Evolutionary conservation across 2,797 vertebrate species (phyloP).

Genomic region (Capromys pilorides): DNA sequence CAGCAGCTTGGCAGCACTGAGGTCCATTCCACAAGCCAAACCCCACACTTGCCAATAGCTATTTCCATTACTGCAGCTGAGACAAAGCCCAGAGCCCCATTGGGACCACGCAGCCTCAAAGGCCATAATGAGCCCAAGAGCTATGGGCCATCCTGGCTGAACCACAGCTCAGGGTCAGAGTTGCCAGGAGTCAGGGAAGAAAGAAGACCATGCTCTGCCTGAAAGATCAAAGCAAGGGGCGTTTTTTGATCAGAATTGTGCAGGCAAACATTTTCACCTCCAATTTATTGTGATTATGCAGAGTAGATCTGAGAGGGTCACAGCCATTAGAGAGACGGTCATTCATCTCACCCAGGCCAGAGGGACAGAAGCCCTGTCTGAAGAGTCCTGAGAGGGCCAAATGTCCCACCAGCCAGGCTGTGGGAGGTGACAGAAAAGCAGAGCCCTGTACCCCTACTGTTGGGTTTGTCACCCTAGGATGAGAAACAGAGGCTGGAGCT

Average conservation of each 20-base stretch:
- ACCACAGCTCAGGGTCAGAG: slow-evolving; percentile 52
- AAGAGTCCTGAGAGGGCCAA: not conserved
- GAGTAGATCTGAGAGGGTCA: slow-evolving; percentile 67
- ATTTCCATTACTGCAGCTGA: slow-evolving; percentile 52
- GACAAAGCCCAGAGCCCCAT: slow-evolving; percentile 14
- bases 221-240: slow-evolving; percentile 75
- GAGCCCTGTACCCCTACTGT: not conserved
- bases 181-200: not conserved
- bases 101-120: not conserved
- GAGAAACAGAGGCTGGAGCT: not conserved
- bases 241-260: slow-evolving; percentile 68
- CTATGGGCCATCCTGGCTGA: not conserved
- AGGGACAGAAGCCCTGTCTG: not conserved
- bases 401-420: not conserved
- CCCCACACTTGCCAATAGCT: slow-evolving; percentile 67
- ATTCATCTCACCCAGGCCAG: slow-evolving; percentile 21
- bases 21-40: slow-evolving; percentile 34
- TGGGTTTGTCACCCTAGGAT: not conserved
- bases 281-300: slow-evolving; percentile 74
- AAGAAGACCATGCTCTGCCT: slow-evolving; percentile 69
- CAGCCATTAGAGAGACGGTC: slow-evolving; percentile 48
- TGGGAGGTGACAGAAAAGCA: not conserved
- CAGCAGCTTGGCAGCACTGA: slow-evolving; percentile 22
- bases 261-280: slow-evolving; percentile 65
- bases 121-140: slow-evolving; percentile 63